Evolutionary conservation across 2,113 vertebrate genomes (phyloP).

Genomic region (Burhinus bistriatus): DNA sequence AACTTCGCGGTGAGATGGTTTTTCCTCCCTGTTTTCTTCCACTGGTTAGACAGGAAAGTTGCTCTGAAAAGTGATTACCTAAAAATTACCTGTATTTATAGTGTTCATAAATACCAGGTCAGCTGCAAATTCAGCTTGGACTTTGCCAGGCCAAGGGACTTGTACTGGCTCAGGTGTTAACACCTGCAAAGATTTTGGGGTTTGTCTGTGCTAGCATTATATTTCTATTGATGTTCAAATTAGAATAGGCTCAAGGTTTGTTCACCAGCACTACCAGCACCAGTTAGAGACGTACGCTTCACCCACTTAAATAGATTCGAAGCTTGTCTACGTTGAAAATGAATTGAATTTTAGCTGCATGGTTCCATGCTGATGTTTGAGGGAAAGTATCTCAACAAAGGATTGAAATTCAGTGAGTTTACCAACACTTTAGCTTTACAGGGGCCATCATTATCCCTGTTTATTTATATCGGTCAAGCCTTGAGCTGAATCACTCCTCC

Average conservation of each 20-base stretch:
- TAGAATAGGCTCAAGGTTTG: neutral
- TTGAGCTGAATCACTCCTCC: neutral
- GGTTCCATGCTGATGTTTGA: neutral
- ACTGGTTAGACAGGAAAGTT: neutral
- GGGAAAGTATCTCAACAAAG: neutral
- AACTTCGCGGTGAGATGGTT: neutral
- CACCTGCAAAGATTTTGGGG: neutral
- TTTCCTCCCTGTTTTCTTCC: neutral
- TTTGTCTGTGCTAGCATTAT: neutral
- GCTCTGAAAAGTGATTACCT: neutral
- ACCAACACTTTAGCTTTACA: neutral
- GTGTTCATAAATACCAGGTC: neutral
- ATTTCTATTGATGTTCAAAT: neutral
- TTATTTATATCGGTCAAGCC: neutral
- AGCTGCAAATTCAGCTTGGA: neutral
- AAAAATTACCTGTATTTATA: neutral
- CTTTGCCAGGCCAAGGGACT: neutral
- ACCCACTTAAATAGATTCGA: neutral
- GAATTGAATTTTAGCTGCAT: neutral
- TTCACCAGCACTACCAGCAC: neutral
- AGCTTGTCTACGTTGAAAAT: neutral
- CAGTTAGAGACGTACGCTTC: neutral
- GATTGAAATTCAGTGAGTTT: neutral
- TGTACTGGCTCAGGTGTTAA: neutral
- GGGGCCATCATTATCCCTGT: neutral